These are phyloP conservation scores for Blomia tropicalis DNA, from an alignment of 2,888 invertebrate genomes.

Conservation along the genomic window DNA sequence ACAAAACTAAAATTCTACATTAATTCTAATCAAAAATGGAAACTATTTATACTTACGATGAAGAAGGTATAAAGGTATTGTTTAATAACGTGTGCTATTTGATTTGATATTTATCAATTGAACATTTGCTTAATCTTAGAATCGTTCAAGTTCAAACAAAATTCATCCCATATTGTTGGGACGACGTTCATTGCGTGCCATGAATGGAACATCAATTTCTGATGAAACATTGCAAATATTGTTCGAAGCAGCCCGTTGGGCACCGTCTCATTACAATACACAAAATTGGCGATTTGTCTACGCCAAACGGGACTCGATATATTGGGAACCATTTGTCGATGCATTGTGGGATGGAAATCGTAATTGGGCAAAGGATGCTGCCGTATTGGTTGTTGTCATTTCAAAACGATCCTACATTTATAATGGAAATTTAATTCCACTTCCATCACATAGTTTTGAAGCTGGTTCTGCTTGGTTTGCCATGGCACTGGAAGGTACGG, in stretches of 20 bases:
- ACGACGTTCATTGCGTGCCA: conserved; percentile 4
- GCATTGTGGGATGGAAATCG: neutral
- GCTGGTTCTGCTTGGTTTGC: conserved; percentile 6
- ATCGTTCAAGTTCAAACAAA: neutral
- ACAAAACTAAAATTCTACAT: no score
- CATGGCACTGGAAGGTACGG: conserved; percentile 13
- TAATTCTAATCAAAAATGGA: no score
- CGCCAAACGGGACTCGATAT: neutral
- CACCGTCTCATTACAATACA: conserved; percentile 13
- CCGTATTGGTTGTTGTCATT: neutral
- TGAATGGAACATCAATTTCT: conserved; percentile 1
- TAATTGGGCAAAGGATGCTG: neutral
- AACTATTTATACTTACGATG: neutral
- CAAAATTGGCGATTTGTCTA: conserved; percentile 18
- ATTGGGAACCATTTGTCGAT: conserved; percentile 23
- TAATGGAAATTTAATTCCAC: neutral
- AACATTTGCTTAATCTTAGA: neutral
- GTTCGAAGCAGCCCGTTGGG: conserved; percentile 20
- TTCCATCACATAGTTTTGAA: conserved; percentile 8
- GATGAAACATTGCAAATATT: neutral
- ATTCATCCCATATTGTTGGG: conserved; percentile 17
- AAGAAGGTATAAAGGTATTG: neutral
- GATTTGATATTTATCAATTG: neutral
- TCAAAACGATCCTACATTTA: neutral
- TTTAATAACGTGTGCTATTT: neutral